Evolutionary conservation across 2,113 vertebrate species (phyloP).

Genomic region (Sturnira hondurensis): DNA sequence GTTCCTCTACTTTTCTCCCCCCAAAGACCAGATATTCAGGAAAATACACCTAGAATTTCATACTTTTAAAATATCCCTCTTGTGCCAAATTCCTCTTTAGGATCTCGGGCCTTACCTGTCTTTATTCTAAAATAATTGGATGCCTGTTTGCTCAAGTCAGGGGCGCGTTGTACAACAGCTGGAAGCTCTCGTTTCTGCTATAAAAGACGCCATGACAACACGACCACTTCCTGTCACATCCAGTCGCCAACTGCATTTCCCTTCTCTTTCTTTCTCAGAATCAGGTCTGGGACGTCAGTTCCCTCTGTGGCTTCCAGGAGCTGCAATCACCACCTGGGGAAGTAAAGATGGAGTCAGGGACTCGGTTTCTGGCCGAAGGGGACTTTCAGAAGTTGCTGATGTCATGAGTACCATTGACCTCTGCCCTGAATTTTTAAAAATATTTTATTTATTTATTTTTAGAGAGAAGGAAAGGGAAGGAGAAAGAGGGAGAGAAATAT

Average conservation of each 20-base stretch:
- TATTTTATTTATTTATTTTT: too few species aligned
- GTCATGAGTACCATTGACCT: background rate
- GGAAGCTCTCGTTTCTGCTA: background rate
- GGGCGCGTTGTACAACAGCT: background rate
- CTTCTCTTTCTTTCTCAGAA: slow-evolving; percentile 30
- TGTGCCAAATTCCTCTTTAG: background rate
- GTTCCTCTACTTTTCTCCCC: background rate
- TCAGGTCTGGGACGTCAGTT: background rate
- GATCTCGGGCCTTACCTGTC: background rate
- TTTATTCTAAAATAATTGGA: slow-evolving; percentile 14
- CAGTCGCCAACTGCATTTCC: background rate
- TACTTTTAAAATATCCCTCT: background rate
- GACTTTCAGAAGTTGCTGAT: background rate
- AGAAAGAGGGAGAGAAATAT: too few species aligned
- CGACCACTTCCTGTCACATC: background rate
- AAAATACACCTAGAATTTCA: background rate
- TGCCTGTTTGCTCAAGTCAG: background rate
- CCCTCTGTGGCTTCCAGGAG: background rate
- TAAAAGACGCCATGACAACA: background rate
- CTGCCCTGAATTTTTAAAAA: background rate
- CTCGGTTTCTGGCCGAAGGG: slow-evolving; percentile 14
- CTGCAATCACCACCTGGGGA: slow-evolving; percentile 3
- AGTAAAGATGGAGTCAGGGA: background rate
- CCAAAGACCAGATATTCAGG: background rate
- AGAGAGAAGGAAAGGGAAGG: too few species aligned